Conservation (phyloP, 2,113 vertebrate species). For the Thoracochromis brauschi region DNA sequence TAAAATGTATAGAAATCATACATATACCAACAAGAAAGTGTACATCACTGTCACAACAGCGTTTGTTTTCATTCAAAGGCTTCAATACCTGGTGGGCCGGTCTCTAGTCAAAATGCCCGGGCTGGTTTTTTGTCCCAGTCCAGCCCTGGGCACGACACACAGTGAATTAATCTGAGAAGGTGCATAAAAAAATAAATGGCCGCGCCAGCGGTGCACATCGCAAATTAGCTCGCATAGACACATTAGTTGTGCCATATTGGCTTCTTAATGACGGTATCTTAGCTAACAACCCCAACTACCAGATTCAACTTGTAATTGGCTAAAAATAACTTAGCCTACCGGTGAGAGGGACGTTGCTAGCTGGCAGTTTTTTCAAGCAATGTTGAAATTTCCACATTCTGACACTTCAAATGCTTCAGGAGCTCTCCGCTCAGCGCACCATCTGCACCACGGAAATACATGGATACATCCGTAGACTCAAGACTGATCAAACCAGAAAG, state of each 20-base stretch:
- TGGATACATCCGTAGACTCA: too few species aligned
- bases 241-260: background rate
- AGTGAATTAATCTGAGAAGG: background rate
- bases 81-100: too few species aligned
- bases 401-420: background rate
- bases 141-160: fast-evolving
- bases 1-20: too few species aligned
- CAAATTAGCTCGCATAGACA: fast-evolving
- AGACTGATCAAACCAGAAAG: too few species aligned
- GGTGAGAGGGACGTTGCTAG: background rate
- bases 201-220: fast-evolving
- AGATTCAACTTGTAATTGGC: background rate
- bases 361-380: background rate
- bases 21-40: too few species aligned
- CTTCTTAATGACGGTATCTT: background rate
- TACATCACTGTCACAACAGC: too few species aligned
- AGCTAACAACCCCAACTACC: background rate
- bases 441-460: too few species aligned
- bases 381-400: fast-evolving
- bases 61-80: too few species aligned
- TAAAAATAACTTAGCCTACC: background rate
- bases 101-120: fast-evolving
- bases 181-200: background rate
- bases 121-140: fast-evolving
- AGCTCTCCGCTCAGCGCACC: fast-evolving